Evolutionary conservation across 2,113 vertebrate genomes (phyloP).

Genomic region (Carassius carassius): DNA sequence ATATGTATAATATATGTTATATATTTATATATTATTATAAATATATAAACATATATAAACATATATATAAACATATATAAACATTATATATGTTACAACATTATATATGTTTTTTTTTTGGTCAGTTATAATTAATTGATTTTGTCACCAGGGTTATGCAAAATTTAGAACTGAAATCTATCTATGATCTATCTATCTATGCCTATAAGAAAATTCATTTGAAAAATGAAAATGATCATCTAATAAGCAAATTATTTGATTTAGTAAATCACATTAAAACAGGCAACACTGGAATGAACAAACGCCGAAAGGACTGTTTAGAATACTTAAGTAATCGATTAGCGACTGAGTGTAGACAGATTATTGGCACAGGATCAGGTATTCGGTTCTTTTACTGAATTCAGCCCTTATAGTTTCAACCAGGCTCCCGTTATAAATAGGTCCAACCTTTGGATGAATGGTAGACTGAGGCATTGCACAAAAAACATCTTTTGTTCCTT

Average conservation of each 20-base stretch:
- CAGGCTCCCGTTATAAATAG: constrained; percentile 46
- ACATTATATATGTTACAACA: no score
- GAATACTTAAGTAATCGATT: constrained; percentile 18
- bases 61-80: no score
- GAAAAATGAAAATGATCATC: neutral
- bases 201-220: neutral
- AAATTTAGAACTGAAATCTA: neutral
- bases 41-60: no score
- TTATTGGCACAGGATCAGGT: constrained; percentile 24
- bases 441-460: constrained; percentile 54
- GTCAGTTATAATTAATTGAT: no score
- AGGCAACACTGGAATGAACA: neutral
- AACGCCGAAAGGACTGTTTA: neutral
- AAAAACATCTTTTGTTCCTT: constrained; percentile 73
- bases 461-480: constrained; percentile 50
- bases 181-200: neutral
- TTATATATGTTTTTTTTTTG: no score
- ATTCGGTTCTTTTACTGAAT: constrained; percentile 41
- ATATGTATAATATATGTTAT: no score
- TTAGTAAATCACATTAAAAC: constrained; percentile 9
- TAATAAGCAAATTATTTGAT: neutral
- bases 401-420: constrained; percentile 31
- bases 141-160: no score
- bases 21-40: no score
- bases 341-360: neutral